phyloP scores from a whole-genome alignment of 2,113 vertebrate species.

The Prietella phreatophila region DNA sequence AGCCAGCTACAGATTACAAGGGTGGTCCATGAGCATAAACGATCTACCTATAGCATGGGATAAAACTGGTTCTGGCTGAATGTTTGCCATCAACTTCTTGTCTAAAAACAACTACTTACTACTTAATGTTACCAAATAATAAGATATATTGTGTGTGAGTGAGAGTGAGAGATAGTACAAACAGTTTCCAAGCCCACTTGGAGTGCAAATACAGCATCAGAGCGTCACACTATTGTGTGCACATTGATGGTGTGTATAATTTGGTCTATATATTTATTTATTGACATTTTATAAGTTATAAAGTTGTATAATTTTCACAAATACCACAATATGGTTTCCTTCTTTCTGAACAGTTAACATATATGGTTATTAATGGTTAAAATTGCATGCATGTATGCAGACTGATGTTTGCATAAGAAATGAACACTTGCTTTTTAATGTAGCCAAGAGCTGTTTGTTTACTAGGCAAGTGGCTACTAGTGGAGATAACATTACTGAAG shows the following conservation, averaged over 20 bases:
- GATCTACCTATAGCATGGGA: not conserved
- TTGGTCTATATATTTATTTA: not conserved
- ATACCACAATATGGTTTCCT: not conserved
- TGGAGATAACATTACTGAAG: constrained; percentile 46
- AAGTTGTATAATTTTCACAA: not conserved
- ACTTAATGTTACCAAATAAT: not conserved
- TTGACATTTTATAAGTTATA: not conserved
- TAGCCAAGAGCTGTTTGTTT: constrained; percentile 6
- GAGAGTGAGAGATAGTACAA: not conserved
- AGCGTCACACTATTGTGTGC: not conserved
- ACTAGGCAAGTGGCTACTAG: constrained; percentile 36
- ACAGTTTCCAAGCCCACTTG: not conserved
- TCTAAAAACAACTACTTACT: not conserved
- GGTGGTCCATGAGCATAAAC: not conserved
- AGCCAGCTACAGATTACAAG: not conserved
- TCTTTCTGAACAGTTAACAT: not conserved
- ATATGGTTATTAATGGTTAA: not conserved
- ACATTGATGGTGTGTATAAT: not conserved
- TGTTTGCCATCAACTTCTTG: not conserved
- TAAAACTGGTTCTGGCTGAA: not conserved
- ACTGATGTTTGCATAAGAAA: not conserved
- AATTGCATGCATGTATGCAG: not conserved
- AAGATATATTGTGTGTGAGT: not conserved
- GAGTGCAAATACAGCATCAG: not conserved
- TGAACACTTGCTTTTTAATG: not conserved